Evolutionary conservation across 2,113 vertebrate species (phyloP).

Genomic region (Oreochromis spilurus): DNA sequence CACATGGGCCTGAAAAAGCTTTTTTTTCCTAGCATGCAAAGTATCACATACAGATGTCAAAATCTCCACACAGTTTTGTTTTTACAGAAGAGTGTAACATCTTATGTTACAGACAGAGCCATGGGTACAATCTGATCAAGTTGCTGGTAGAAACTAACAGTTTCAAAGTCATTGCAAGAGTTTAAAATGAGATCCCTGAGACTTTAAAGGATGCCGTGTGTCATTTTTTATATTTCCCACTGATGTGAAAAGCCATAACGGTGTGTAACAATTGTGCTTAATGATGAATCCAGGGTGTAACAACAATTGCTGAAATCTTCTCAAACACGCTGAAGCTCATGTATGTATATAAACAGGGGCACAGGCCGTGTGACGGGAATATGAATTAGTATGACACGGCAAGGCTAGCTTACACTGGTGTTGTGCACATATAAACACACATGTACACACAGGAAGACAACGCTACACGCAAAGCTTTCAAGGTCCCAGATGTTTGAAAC

Average conservation of each 20-base stretch:
- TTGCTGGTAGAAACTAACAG: neutral
- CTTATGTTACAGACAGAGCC: neutral
- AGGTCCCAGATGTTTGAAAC: constrained; percentile 69
- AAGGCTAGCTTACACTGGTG: constrained; percentile 5
- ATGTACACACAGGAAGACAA: constrained; percentile 22
- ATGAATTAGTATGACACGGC: neutral
- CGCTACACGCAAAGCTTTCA: constrained; percentile 45
- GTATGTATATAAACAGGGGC: neutral
- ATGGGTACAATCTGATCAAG: neutral
- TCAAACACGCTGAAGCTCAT: neutral
- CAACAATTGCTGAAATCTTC: neutral
- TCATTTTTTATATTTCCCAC: neutral
- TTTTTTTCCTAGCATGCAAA: neutral
- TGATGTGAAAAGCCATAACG: neutral
- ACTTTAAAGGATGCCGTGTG: neutral
- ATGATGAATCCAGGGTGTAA: neutral
- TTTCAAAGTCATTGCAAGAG: neutral
- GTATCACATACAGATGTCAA: neutral
- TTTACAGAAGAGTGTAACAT: neutral
- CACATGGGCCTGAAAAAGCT: neutral
- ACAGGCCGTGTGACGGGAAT: constrained; percentile 10
- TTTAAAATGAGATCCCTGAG: neutral
- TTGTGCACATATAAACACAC: constrained; percentile 19
- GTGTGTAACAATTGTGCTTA: neutral
- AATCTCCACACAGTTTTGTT: neutral